Evolutionary conservation across 2,113 vertebrate genomes (phyloP).

Genomic region (Ammodytes dubius): DNA sequence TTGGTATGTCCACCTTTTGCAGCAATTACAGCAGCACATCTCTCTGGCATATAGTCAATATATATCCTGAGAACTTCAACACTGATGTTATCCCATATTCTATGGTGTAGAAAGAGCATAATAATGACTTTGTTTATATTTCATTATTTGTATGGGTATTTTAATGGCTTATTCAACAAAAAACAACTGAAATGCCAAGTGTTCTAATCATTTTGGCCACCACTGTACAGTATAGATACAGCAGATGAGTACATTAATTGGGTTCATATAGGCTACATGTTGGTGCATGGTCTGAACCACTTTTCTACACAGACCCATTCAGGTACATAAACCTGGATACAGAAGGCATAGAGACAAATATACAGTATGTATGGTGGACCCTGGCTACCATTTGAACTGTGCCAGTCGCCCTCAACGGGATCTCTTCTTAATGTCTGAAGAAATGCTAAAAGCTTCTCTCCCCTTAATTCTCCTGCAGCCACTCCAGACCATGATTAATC

Average conservation of each 20-base stretch:
- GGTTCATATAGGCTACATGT: neutral
- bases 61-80: too few species aligned
- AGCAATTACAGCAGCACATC: too few species aligned
- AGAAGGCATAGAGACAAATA: neutral
- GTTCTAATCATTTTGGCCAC: too few species aligned
- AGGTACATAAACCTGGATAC: neutral
- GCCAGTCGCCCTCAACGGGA: conserved; percentile 23
- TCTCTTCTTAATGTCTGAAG: conserved; percentile 20
- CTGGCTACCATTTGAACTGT: conserved; percentile 15
- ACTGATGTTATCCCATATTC: too few species aligned
- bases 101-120: too few species aligned
- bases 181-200: neutral
- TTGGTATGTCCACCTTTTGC: too few species aligned
- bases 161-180: neutral
- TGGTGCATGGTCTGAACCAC: neutral
- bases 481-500: conserved; percentile 62
- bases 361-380: neutral
- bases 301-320: neutral
- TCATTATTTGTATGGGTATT: too few species aligned
- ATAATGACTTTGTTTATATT: too few species aligned
- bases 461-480: conserved; percentile 33
- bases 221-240: too few species aligned
- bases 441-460: conserved; percentile 58
- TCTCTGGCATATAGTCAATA: too few species aligned
- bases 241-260: too few species aligned